phyloP scores from a whole-genome alignment of 2,888 invertebrate genomes.

The Volucella bombylans region DNA sequence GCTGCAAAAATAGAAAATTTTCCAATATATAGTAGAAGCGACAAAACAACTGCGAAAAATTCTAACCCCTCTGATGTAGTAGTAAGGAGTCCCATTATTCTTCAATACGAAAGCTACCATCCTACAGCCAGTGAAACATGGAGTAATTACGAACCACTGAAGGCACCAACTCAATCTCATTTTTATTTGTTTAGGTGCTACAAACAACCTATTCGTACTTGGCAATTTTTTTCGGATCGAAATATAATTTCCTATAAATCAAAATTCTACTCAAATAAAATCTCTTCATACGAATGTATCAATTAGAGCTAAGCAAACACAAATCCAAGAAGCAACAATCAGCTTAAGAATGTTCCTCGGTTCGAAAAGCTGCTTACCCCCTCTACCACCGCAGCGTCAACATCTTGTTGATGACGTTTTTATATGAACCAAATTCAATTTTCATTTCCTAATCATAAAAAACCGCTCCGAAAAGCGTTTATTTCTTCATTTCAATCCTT shows the following conservation, averaged over 20 bases:
- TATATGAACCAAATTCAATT: slow-evolving; percentile 60
- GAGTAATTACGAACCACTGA: too few species aligned
- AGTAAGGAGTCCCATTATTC: too few species aligned
- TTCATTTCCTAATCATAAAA: slow-evolving; percentile 59
- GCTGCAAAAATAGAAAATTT: too few species aligned
- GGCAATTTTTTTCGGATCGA: background rate
- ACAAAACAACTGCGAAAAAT: too few species aligned
- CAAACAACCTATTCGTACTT: too few species aligned
- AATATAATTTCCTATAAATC: slow-evolving; percentile 1
- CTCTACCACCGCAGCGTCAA: background rate
- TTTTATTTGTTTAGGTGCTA: too few species aligned
- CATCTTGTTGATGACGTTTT: slow-evolving; percentile 43
- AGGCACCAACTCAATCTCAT: too few species aligned
- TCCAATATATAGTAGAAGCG: too few species aligned
- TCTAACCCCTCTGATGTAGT: too few species aligned
- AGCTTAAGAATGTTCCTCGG: slow-evolving; percentile 29
- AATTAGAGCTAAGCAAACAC: slow-evolving; percentile 36
- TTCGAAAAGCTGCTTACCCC: slow-evolving; percentile 20
- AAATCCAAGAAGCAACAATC: slow-evolving; percentile 29
- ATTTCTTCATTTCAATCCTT: slow-evolving; percentile 26
- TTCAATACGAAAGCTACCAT: too few species aligned
- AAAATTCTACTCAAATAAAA: background rate
- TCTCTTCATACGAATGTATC: background rate
- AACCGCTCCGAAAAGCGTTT: slow-evolving; percentile 34
- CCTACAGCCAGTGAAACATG: too few species aligned